Evolutionary conservation across 1,140 invertebrate genomes (phyloP).

Genomic region (Aphis gossypii): DNA sequence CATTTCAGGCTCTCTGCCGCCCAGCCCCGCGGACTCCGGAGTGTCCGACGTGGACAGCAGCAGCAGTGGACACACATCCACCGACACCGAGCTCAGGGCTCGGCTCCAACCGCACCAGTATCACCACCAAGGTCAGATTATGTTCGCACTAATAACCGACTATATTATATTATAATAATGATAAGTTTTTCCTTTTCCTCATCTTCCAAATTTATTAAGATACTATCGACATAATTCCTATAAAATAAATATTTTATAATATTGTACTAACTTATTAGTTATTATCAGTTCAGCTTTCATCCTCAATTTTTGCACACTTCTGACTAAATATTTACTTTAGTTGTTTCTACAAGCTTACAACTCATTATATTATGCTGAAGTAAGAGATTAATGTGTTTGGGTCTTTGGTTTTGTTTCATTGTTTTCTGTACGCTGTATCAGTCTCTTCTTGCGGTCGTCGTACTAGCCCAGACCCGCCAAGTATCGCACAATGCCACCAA

Average conservation of each 20-base stretch:
- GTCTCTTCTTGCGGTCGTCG: constrained; percentile 52
- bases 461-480: constrained; percentile 37
- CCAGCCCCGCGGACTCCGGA: constrained; percentile 95
- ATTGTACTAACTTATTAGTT: background rate
- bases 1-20: constrained; percentile 83
- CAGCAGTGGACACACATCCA: constrained; percentile 86
- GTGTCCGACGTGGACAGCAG: constrained; percentile 96
- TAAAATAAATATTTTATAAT: background rate
- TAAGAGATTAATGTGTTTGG: background rate
- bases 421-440: constrained; percentile 19
- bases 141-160: background rate
- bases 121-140: constrained; percentile 64
- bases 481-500: constrained; percentile 47
- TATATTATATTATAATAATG: background rate
- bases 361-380: background rate
- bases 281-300: background rate
- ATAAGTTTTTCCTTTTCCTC: background rate
- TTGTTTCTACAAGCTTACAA: background rate
- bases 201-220: background rate
- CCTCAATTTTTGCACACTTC: background rate
- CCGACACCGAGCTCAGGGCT: constrained; percentile 82
- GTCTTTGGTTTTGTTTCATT: background rate
- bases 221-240: background rate
- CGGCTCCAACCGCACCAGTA: constrained; percentile 71
- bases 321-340: background rate